These are phyloP conservation scores for Sprattus sprattus DNA, from an alignment of 2,113 vertebrate genomes.

Conservation along the genomic window DNA sequence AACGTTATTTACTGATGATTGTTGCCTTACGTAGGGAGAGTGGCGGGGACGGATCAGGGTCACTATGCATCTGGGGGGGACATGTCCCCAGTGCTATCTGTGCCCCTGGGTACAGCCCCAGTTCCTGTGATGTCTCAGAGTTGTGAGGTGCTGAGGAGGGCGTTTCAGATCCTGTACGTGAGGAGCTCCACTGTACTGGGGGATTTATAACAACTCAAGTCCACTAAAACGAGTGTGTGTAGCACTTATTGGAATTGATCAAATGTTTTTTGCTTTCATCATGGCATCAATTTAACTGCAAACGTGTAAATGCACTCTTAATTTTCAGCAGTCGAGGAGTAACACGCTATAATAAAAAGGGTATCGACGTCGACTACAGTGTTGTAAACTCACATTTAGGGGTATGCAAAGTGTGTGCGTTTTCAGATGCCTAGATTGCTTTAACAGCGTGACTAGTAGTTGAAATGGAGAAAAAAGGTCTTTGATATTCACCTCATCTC, in stretches of 20 bases:
- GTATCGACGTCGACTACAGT: no score
- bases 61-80: no score
- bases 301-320: not conserved
- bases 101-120: constrained; percentile 49
- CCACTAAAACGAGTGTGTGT: not conserved
- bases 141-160: constrained; percentile 54
- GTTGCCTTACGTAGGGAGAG: no score
- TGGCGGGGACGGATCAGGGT: no score
- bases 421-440: not conserved
- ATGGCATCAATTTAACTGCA: not conserved
- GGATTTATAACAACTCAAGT: not conserved
- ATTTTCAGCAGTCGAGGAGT: not conserved
- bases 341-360: no score
- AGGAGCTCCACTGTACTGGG: constrained; percentile 14
- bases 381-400: not conserved
- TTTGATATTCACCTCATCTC: not conserved
- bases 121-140: constrained; percentile 48
- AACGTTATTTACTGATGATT: no score
- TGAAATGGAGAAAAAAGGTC: not conserved
- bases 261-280: not conserved
- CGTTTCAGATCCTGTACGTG: constrained; percentile 29
- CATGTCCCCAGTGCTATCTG: no score
- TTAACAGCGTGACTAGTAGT: not conserved
- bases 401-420: not conserved
- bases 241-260: not conserved